Evolutionary conservation across 2,888 invertebrate genomes (phyloP), one percentile per base, ranked within the genome.

Genomic region (Sesamia inferens): DNA sequence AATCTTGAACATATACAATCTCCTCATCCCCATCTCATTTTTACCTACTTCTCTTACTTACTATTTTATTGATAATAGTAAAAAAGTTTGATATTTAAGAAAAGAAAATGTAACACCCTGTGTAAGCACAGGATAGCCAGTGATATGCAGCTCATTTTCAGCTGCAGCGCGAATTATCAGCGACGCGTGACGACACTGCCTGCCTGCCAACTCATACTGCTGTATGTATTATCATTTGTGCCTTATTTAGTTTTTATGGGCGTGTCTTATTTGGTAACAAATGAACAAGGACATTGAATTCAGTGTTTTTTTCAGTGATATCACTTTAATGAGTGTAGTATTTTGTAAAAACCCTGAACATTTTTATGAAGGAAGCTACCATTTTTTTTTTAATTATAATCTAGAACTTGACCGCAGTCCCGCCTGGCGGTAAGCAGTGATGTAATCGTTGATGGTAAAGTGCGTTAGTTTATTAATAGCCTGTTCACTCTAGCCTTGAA

Each of bases 141-240:
- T 92, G 93, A 93, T 91, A 90, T 90, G 88, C 90, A 91, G 91
- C 90, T 92, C 92, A 92, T 93, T 93, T 92, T 91, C 91, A 90
- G 91, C 90, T 87, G 87, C 86, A 85, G 88, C 85, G 87, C 79
- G 85, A 91, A 92, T 92, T 90, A 91, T 88, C 91, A 90, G 85
- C 90, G 93, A 93, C 90, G 92, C 91, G 90, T 92, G 88, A 84
- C 78, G 85, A 78, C 75, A 62, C n/a, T 62, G 84, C 22, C 67
- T 74, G 69, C 61, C 57, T 47, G 68, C 63, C 55, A 42, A 47
- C 83, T 68, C 71, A 57, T 44, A 63, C 57, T 48, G 58, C 39
- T 73, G 19, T 44, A 16, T 10, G 67, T 69, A 48, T 48, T 75
- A 68, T 79, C 74, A 64, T 71, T 39, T 64, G 24, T 47, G 16